Percentiles rank a stretch among this genome's conserved stretches.
Conservation (phyloP, 2,797 vertebrate genomes). For the Esox lucius region DNA sequence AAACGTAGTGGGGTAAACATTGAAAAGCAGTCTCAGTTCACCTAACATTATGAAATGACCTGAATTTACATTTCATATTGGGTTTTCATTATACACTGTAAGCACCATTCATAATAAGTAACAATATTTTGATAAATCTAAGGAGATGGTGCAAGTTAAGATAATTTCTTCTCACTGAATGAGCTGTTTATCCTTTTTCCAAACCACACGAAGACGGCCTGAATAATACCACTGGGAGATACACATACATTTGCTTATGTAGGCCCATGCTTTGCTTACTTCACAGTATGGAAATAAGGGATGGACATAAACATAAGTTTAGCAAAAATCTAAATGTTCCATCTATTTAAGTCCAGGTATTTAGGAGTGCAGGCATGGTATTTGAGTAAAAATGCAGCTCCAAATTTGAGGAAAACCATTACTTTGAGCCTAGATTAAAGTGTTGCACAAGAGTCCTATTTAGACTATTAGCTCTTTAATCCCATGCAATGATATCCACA, state of each 20-base stretch:
- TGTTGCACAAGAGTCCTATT: not conserved
- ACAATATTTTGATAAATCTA: slow-evolving; percentile 46
- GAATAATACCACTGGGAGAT: slow-evolving; percentile 51
- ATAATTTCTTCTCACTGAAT: slow-evolving; percentile 40
- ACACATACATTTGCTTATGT: slow-evolving; percentile 69
- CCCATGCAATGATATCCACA: slow-evolving; percentile 35
- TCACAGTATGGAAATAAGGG: slow-evolving; percentile 49
- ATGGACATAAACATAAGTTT: slow-evolving; percentile 31
- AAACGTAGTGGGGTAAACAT: slow-evolving; percentile 33
- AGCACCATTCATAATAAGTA: slow-evolving; percentile 40
- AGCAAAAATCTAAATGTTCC: slow-evolving; percentile 51
- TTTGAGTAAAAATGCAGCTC: slow-evolving; percentile 48
- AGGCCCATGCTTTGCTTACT: slow-evolving; percentile 63
- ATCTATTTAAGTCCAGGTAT: slow-evolving; percentile 39
- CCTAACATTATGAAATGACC: slow-evolving; percentile 75
- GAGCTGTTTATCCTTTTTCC: slow-evolving; percentile 40
- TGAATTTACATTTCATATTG: slow-evolving; percentile 71
- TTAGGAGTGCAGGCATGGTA: slow-evolving; percentile 39
- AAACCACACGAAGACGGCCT: slow-evolving; percentile 50
- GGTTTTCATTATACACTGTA: slow-evolving; percentile 37
- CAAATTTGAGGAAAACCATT: slow-evolving; percentile 47
- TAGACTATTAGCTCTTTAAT: slow-evolving; percentile 17
- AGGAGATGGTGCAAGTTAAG: slow-evolving; percentile 25
- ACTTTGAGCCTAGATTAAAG: slow-evolving; percentile 17
- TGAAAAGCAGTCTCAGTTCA: slow-evolving; percentile 27